Evolutionary conservation across 2,113 vertebrate species (phyloP), one percentile per base, ranked within the genome.

Genomic region (Ia io): DNA sequence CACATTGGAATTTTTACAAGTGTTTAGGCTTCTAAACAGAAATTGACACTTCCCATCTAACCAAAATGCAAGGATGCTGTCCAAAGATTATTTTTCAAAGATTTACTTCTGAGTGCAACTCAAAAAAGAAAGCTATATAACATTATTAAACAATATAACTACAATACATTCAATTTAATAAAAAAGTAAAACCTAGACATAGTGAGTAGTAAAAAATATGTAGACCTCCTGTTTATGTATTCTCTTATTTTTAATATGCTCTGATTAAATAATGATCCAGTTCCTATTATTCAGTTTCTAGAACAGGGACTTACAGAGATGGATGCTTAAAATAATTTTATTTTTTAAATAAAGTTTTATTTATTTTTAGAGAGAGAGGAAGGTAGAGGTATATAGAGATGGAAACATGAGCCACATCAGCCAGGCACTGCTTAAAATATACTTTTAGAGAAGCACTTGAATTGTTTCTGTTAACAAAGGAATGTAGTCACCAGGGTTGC

Each of bases 391-490:
- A 61, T 28, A 61, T 3, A 61, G 59, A 61, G 59, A 11, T 61
- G 3, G 59, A 28, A 28, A 61, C 59, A 61, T 61, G 4, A 61
- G 59, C 59, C 59, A 61, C 23, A 61, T 4, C 59, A 61, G 59
- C 59, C 25, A 61, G 56, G 59, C 23, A 28, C 28, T 61, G 37
- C 28, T 76, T 84, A 51, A 76, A 44, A 77, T 74, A 71, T 78
- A 67, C 51, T 85, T 94, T 35, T 51, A 47, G 40, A 69, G 70
- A 76, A 47, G 8, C 42, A 85, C 18, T 17, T 84, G 18, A 78
- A 61, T 23, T 9, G 35, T 96, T 96, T 97, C 47, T 92, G 30
- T 12, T 0, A 96, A 90, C 71, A 95, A 84, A 59, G 63, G 42
- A 96, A 96, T 87, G 90, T 70, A 86, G 79, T 86, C 73, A 65